Evolutionary conservation across 1,140 invertebrate genomes (phyloP).

Genomic region (Metaphire vulgaris): DNA sequence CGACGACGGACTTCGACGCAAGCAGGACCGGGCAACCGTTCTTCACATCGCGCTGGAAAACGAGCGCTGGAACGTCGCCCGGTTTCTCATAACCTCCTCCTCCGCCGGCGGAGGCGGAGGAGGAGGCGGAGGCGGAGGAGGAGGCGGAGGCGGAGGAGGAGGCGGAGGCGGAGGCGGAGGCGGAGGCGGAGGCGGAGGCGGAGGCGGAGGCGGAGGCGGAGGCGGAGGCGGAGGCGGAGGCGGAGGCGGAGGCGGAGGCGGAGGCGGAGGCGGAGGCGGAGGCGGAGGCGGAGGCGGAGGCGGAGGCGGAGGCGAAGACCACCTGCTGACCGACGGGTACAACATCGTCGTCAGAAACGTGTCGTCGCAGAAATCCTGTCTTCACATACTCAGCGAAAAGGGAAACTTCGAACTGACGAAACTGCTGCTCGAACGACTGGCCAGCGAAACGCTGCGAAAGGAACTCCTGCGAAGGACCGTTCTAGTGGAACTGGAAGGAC

Average conservation of each 20-base stretch:
- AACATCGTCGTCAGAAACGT: slow-evolving; percentile 13
- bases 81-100: neutral
- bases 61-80: neutral
- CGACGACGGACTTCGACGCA: neutral
- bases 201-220: too few relatives aligned
- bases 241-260: neutral
- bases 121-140: too few relatives aligned
- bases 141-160: too few relatives aligned
- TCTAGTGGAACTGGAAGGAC: slow-evolving; percentile 28
- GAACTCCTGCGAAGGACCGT: slow-evolving; percentile 18
- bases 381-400: slow-evolving; percentile 22
- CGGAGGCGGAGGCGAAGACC: neutral
- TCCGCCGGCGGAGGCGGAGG: too few relatives aligned
- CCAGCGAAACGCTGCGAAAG: neutral
- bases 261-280: neutral
- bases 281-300: neutral
- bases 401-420: slow-evolving; percentile 19
- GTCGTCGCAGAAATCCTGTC: slow-evolving; percentile 13
- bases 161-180: too few relatives aligned
- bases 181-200: too few relatives aligned
- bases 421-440: slow-evolving; percentile 11
- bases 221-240: neutral
- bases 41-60: neutral
- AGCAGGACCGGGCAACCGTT: neutral
- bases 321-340: slow-evolving; percentile 15